Conservation (phyloP, 2,113 vertebrate species). For the Callopanchax toddi region DNA sequence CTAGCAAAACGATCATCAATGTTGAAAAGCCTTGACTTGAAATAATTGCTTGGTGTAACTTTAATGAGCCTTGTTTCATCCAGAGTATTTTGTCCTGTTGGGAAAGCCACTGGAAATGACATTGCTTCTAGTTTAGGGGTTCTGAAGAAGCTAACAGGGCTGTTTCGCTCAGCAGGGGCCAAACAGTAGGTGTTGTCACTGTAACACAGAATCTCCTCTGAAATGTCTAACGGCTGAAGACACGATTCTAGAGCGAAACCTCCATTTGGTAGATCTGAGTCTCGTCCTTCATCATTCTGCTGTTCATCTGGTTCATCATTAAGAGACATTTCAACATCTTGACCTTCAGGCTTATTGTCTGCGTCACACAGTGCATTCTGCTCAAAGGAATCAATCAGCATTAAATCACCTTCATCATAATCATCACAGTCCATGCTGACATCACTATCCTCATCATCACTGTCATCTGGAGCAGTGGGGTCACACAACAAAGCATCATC, state of each 20-base stretch:
- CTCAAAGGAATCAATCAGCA: background rate
- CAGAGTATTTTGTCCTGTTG: background rate
- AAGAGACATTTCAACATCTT: background rate
- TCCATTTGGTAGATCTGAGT: constrained; percentile 1
- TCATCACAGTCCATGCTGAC: background rate
- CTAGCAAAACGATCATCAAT: background rate
- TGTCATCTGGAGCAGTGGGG: constrained; percentile 16
- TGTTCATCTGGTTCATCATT: background rate
- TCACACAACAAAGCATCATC: constrained; percentile 16
- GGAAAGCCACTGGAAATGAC: background rate
- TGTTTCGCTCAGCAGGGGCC: constrained; percentile 13
- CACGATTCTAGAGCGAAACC: constrained; percentile 23
- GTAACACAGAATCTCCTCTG: constrained; percentile 36
- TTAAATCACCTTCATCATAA: constrained; percentile 3
- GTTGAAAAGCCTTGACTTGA: background rate
- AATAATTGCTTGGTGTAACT: constrained; percentile 4
- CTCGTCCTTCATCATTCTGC: constrained; percentile 6
- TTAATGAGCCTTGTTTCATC: background rate
- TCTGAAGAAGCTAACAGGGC: constrained; percentile 2
- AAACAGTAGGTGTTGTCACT: constrained; percentile 35
- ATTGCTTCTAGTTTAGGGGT: background rate
- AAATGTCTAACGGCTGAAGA: constrained; percentile 19
- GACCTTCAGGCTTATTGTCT: background rate
- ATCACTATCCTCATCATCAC: background rate
- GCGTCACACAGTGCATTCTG: background rate